Evolutionary conservation across 1,140 invertebrate species (phyloP), one percentile per base, ranked within the genome.

Genomic region (Caerostris extrusa): DNA sequence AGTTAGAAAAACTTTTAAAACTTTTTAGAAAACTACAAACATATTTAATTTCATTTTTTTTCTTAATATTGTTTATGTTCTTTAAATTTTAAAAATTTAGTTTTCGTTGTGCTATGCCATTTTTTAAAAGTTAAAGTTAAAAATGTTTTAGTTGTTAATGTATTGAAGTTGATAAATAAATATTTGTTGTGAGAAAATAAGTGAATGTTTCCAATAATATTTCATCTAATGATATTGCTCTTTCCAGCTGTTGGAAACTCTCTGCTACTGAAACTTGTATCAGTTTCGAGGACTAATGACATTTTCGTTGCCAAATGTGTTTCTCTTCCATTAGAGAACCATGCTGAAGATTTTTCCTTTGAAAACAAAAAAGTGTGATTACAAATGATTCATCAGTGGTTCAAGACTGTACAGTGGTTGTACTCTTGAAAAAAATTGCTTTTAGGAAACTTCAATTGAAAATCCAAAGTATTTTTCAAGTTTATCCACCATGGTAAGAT

Each of bases 401-500:
- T 5, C 34, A 77, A 53, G 8, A 12, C 7, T 34, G 5, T 12
- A 8, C 8, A 12, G 71, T 77, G 50, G 10, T 77, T 8, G 71
- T 77, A 50, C 71, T 77, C 53, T 12, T 77, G 8, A 77, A 53
- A 53, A 17, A 53, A 53, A 14, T 1, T 12, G 5, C 50, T 50
- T 77, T 77, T 7, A 53, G 34, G 4, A 77, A 77, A 77, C 53
- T 77, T 5, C 50, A 53, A 5, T 17, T 77, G 34, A 77, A 53
- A 12, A 14, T 77, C 53, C 71, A 77, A 77, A 77, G 71, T 14
- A 50, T 77, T 12, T 77, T 77, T 77, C 71, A 53, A 4, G 7
- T 77, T 8, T 77, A 50, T 50, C 71, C 71, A 12, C 71, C 71
- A 53, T 77, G 71, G 71, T 77, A 12, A 77, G 71, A 77, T 14